These are phyloP conservation scores for Poecilia picta DNA, from an alignment of 2,797 vertebrate species.

Conservation along the genomic window DNA sequence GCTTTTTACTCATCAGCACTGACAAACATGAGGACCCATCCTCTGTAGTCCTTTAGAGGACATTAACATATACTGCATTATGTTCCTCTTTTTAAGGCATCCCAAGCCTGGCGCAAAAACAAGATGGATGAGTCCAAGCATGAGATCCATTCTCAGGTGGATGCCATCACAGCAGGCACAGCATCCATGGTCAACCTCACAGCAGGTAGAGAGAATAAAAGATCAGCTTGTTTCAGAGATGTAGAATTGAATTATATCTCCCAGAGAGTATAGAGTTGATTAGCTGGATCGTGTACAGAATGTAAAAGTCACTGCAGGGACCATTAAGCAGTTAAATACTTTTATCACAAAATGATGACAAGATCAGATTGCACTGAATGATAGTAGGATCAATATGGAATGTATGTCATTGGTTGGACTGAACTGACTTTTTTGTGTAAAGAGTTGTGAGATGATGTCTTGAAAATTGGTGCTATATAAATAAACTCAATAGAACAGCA, in stretches of 20 bases:
- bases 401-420: neutral
- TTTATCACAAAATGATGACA: neutral
- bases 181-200: slow-evolving; percentile 98
- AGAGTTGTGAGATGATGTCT: neutral
- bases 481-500: neutral
- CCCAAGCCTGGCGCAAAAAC: slow-evolving; percentile 97
- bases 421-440: neutral
- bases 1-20: neutral
- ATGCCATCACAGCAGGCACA: slow-evolving; percentile 96
- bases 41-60: neutral
- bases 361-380: neutral
- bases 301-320: neutral
- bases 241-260: neutral
- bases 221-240: neutral
- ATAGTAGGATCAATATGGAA: neutral
- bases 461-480: neutral
- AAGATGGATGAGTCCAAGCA: slow-evolving; percentile 99
- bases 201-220: slow-evolving; percentile 79
- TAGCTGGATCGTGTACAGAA: neutral
- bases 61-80: neutral
- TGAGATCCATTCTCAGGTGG: slow-evolving; percentile 98
- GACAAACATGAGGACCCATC: neutral
- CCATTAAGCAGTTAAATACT: neutral
- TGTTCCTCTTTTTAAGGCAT: slow-evolving; percentile 82
- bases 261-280: neutral